Conservation (phyloP, 1,140 invertebrate genomes). For the Danaus melanippus region DNA sequence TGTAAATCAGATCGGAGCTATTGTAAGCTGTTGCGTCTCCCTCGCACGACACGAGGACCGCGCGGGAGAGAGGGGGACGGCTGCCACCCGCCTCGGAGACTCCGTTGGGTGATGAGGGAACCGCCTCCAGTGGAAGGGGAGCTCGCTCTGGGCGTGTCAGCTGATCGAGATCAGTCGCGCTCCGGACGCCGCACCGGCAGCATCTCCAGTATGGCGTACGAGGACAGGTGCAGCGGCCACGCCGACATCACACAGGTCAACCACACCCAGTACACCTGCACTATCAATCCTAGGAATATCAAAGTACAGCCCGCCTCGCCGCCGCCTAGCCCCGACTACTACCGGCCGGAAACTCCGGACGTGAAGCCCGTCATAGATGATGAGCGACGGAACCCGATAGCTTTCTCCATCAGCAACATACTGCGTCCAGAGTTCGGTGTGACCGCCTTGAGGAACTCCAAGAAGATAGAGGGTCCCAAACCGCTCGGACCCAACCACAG, state of each 20-base stretch:
- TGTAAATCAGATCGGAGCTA: too few species aligned
- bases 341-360: slow-evolving; percentile 53
- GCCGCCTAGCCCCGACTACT: slow-evolving; percentile 55
- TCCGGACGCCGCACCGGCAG: slow-evolving; percentile 1
- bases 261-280: slow-evolving; percentile 58
- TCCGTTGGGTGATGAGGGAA: too few species aligned
- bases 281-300: slow-evolving; percentile 50
- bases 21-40: too few species aligned
- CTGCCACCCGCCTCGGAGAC: too few species aligned
- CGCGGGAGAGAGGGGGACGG: too few species aligned
- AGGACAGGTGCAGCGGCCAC: slow-evolving; percentile 72
- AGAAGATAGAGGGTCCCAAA: slow-evolving; percentile 63
- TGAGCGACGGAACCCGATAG: slow-evolving; percentile 39
- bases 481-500: slow-evolving; percentile 56
- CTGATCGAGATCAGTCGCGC: too few species aligned
- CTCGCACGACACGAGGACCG: too few species aligned
- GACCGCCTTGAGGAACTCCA: slow-evolving; percentile 54
- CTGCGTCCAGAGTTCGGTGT: slow-evolving; percentile 66
- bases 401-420: slow-evolving; percentile 66
- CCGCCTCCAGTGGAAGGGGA: too few species aligned
- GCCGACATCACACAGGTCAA: slow-evolving; percentile 25
- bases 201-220: slow-evolving; percentile 67
- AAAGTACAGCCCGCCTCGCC: slow-evolving; percentile 57
- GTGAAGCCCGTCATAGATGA: slow-evolving; percentile 47
- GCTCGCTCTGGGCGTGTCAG: too few species aligned